Evolutionary conservation across 1,140 invertebrate genomes (phyloP).

Genomic region (Conus ventricosus): DNA sequence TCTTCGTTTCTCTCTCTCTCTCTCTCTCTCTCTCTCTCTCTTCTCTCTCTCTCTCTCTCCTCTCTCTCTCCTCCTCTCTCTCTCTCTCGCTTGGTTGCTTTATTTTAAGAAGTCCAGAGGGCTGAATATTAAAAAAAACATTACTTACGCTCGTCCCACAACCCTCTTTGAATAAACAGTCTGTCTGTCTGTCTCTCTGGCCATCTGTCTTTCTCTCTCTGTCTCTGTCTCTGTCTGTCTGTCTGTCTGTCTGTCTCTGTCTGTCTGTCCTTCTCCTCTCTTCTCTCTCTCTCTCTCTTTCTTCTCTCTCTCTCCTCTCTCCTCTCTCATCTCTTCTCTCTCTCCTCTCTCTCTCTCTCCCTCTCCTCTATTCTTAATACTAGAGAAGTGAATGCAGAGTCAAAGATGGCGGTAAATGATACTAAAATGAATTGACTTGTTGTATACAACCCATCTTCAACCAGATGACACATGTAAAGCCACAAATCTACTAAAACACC

Average conservation of each 20-base stretch:
- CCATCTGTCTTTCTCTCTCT: slow-evolving; percentile 9
- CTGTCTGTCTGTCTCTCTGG: not conserved
- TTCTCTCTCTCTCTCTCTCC: not conserved
- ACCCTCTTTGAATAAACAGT: not conserved
- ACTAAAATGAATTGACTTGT: too few species aligned
- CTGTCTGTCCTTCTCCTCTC: not conserved
- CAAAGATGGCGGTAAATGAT: not conserved
- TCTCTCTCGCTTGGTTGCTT: not conserved
- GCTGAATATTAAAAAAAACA: not conserved
- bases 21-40: slow-evolving; percentile 26
- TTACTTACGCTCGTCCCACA: not conserved
- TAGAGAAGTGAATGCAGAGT: not conserved
- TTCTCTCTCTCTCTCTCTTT: not conserved
- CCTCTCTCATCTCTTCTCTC: not conserved
- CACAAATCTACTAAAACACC: too few species aligned
- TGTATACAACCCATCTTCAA: too few species aligned
- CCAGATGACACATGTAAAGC: too few species aligned
- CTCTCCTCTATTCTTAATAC: not conserved
- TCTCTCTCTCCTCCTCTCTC: not conserved
- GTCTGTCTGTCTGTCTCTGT: not conserved
- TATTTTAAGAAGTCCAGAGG: not conserved
- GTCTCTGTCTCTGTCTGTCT: not conserved
- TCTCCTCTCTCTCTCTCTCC: not conserved
- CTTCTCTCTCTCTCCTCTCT: slow-evolving; percentile 9
- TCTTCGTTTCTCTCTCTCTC: slow-evolving; percentile 17